phyloP scores from a whole-genome alignment of 2,113 vertebrate species.

The Tenebrosternarchus preto region DNA sequence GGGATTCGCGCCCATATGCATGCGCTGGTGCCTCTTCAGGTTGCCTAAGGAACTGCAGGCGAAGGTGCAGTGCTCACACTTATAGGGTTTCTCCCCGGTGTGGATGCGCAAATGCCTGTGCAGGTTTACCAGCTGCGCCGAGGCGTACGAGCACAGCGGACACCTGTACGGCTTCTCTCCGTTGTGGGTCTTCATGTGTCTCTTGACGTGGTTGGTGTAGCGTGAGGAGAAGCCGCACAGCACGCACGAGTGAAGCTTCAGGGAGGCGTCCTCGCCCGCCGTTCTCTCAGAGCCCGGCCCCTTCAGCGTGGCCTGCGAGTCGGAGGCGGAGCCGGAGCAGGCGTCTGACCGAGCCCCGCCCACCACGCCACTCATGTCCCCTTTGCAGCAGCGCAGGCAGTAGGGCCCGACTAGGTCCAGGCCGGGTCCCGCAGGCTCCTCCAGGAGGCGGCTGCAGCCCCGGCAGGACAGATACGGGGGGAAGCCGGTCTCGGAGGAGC shows the following conservation, averaged over 20 bases:
- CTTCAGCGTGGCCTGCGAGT: slow-evolving; percentile 52
- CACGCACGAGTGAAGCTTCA: slow-evolving; percentile 87
- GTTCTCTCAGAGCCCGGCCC: slow-evolving; percentile 65
- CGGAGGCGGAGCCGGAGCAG: slow-evolving; percentile 50
- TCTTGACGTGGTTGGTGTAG: slow-evolving; percentile 96
- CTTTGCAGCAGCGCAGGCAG: slow-evolving; percentile 77
- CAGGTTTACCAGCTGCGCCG: slow-evolving; percentile 95
- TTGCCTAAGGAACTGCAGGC: slow-evolving; percentile 97
- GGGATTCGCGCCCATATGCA: slow-evolving; percentile 78
- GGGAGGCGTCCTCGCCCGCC: slow-evolving; percentile 62
- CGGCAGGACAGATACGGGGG: slow-evolving; percentile 80
- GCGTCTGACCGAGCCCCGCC: slow-evolving; percentile 61
- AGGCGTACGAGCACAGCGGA: slow-evolving; percentile 91
- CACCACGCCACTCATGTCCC: slow-evolving; percentile 59
- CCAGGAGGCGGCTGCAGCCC: slow-evolving; percentile 82
- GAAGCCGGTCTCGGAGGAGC: slow-evolving; percentile 67
- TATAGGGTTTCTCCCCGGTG: slow-evolving; percentile 97
- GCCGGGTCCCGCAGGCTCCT: slow-evolving; percentile 72
- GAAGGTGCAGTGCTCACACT: slow-evolving; percentile 88
- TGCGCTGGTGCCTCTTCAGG: slow-evolving; percentile 93
- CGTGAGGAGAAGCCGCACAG: slow-evolving; percentile 94
- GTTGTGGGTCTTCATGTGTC: slow-evolving; percentile 98
- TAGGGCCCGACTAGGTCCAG: slow-evolving; percentile 71
- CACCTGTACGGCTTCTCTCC: slow-evolving; percentile 96
- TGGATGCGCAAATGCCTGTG: slow-evolving; percentile 95